phyloP scores from a whole-genome alignment of 2,888 invertebrate species.

The Cataglyphis rosenhaueri region DNA sequence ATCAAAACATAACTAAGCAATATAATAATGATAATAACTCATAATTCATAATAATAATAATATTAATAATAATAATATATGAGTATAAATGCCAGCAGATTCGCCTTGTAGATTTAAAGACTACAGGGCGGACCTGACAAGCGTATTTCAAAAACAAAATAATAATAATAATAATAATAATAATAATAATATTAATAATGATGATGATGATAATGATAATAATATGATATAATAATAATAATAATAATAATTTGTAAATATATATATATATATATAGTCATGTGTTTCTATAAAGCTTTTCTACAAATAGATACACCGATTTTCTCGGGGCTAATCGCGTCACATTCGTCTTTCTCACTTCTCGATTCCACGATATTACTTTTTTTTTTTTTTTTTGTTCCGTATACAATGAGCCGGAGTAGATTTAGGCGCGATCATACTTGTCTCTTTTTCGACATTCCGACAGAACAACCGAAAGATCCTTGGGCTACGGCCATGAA shows the following conservation, averaged over 20 bases:
- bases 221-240: slow-evolving; percentile 45
- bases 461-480: slow-evolving; percentile 70
- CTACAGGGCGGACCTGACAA: slow-evolving; percentile 2
- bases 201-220: slow-evolving; percentile 51
- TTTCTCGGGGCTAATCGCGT: slow-evolving; percentile 63
- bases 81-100: slow-evolving; percentile 44
- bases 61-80: slow-evolving; percentile 60
- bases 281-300: slow-evolving; percentile 80
- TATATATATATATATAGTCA: slow-evolving; percentile 50
- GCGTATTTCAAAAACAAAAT: slow-evolving; percentile 45
- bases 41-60: slow-evolving; percentile 50
- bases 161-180: slow-evolving; percentile 53
- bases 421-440: slow-evolving; percentile 81
- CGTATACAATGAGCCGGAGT: slow-evolving; percentile 84
- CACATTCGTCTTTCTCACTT: slow-evolving; percentile 69
- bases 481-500: slow-evolving; percentile 60
- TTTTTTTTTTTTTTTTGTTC: slow-evolving; percentile 64
- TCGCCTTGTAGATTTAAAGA: slow-evolving; percentile 7
- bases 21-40: slow-evolving; percentile 57
- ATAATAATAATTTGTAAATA: slow-evolving; percentile 48
- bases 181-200: slow-evolving; percentile 56
- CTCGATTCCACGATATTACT: slow-evolving; percentile 73
- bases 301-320: slow-evolving; percentile 82
- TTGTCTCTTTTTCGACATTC: slow-evolving; percentile 61
- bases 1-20: slow-evolving; percentile 80